These are phyloP conservation scores for Enteromius mattozi DNA, from an alignment of 2,797 vertebrate species.

Conservation along the genomic window DNA sequence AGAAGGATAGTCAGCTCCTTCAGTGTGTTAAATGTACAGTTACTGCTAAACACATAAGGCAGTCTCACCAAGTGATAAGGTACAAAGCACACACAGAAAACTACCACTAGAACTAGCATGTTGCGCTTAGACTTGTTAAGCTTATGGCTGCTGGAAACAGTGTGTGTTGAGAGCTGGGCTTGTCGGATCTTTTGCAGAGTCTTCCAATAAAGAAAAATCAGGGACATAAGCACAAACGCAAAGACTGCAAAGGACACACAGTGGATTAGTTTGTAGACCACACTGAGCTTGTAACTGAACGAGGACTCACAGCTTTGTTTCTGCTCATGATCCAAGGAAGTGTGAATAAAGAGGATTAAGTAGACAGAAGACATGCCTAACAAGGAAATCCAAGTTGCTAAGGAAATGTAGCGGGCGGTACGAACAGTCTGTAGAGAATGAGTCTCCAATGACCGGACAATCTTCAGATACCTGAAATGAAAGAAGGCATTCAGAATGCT, in stretches of 20 bases:
- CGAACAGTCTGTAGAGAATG: constrained; percentile 63
- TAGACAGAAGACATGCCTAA: constrained; percentile 54
- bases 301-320: constrained; percentile 51
- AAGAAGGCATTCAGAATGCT: too few species aligned
- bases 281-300: constrained; percentile 30
- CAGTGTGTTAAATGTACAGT: constrained; percentile 63
- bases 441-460: constrained; percentile 68
- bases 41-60: constrained; percentile 64
- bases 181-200: constrained; percentile 62
- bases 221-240: constrained; percentile 61
- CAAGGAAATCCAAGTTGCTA: constrained; percentile 68
- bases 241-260: constrained; percentile 60
- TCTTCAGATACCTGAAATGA: constrained; percentile 75
- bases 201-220: constrained; percentile 71
- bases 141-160: constrained; percentile 50
- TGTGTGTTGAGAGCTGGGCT: constrained; percentile 46
- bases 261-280: constrained; percentile 67
- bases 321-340: rapidly evolving
- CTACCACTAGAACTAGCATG: constrained; percentile 71
- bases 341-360: constrained; percentile 57
- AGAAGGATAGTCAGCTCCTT: constrained; percentile 70
- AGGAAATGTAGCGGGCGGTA: constrained; percentile 61
- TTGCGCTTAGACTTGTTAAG: constrained; percentile 70
- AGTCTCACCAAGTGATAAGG: constrained; percentile 76
- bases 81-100: constrained; percentile 77